Evolutionary conservation across 2,113 vertebrate genomes (phyloP), one percentile per base, ranked within the genome.

Genomic region (Takifugu bimaculatus): DNA sequence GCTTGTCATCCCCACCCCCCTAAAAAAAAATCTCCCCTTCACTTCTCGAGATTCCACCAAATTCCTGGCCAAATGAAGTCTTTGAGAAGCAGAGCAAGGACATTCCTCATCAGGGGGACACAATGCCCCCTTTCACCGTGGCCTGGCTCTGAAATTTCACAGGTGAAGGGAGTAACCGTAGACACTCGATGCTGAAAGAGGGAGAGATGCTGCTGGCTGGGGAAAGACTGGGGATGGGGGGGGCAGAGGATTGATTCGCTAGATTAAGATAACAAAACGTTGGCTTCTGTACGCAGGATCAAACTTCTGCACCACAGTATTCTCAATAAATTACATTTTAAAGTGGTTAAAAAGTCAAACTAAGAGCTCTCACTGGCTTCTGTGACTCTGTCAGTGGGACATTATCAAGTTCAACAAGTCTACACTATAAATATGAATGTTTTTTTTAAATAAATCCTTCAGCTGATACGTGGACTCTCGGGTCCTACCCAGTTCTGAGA

Each of bases 41-140:
- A 89, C 86, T 94, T 94, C 93, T 93, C 93, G 87, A 83, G 84
- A 92, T 94, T 92, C 81, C 93, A 94, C 94, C 87, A 96, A 94
- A 98, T 98, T 98, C 94, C 93, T 92, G 86, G 85, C 90, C 91
- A 94, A 95, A 95, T 93, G 90, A 96, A 94, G 86, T 93, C 93
- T 94, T 93, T 91, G 91, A 91, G 84, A 85, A 91, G 89, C 72
- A 74, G 88, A 78, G 86, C 87, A 78, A 70, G 89, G 90, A 91
- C 93, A 96, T 98, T 97, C 96, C 94, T 94, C 79, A 68, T 80
- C 73, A 54, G 72, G 86, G 77, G 81, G 87, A 93, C 93, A 98
- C 96, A 98, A 98, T 94, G 91, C 83, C 59, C 79, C 92, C 93
- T 97, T 98, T 98, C 93, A 98, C 81, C 43, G 7, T 82, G 81